These are phyloP conservation scores for Erebia epiphron DNA, from an alignment of 2,888 invertebrate genomes.

Conservation along the genomic window DNA sequence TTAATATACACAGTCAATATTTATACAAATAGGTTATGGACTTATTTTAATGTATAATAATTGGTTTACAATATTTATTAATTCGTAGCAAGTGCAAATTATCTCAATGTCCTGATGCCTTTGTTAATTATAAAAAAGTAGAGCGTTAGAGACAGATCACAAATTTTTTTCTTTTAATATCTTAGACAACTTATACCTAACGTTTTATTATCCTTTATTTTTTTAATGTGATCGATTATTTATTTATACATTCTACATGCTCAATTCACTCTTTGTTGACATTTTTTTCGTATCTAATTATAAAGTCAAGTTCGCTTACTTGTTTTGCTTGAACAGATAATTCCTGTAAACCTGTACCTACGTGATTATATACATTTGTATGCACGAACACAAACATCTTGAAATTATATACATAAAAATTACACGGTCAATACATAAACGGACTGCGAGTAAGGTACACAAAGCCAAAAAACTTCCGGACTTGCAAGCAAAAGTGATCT, in stretches of 20 bases:
- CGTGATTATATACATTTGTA: conserved; percentile 28
- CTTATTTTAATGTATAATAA: too few relatives aligned
- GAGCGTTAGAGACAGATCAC: too few relatives aligned
- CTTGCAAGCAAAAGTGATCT: conserved; percentile 59
- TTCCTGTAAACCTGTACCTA: neutral
- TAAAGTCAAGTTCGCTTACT: neutral
- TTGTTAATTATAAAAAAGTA: too few relatives aligned
- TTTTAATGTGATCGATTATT: neutral
- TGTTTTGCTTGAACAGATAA: neutral
- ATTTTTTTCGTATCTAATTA: neutral
- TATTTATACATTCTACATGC: neutral
- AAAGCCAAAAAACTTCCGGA: conserved; percentile 41
- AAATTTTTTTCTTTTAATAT: too few relatives aligned
- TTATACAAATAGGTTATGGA: too few relatives aligned
- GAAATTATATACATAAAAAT: conserved; percentile 31
- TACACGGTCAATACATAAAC: conserved; percentile 39
- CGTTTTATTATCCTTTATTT: neutral
- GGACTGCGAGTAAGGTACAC: conserved; percentile 39
- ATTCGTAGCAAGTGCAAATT: too few relatives aligned
- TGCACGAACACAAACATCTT: conserved; percentile 36
- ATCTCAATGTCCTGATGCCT: too few relatives aligned
- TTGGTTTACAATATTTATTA: too few relatives aligned
- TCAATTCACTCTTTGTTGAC: neutral
- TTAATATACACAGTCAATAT: too few relatives aligned
- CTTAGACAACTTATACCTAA: neutral